Base-by-base conservation (phyloP, 1,140 invertebrate genomes). In the Cyphomyrmex costatus region DNA sequence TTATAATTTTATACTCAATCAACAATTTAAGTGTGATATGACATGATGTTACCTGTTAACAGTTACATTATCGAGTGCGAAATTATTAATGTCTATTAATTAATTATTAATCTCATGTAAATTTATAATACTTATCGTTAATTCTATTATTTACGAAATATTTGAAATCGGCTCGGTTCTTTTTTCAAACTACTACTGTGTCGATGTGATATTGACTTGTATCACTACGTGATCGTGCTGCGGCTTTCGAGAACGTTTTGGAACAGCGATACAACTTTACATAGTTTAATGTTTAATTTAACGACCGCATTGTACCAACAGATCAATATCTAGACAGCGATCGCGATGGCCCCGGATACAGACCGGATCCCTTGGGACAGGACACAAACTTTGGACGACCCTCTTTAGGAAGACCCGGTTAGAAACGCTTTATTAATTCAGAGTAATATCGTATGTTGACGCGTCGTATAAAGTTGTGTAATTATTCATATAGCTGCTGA, bases 361-460 rank as follows among this genome's bases (percentile, higher is more conserved):
- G 95, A 91, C 96, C 96, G 8, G 96, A 96, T 92, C 95, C 95
- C 27, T 78, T 96, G 53, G 96, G 96, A 14, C 96, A 96, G 88
- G 96, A 96, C 84, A 95, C 96, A 3, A 95, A 95, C 87, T 95
- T 95, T 79, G 95, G 95, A 14, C 90, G 95, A 91, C 95, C 95
- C 33, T 95, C 95, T 49, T 91, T 96, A 33, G 94, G 95, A 71
- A 91, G 94, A 92, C 94, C 94, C 61, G 94, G 95, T 95, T 90
- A 92, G 84, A 66, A 86, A 16, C 51, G 24, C 19, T 68, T 86
- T 66, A 78, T 65, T 85, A 77, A 85, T 85, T 73, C 36, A 83
- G 1, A 24, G 49, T 74, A 24, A 79, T 53, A 27, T 73, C 36
- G 56, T 19, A 27, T 56, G 33, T 33, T 36, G 24, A 83, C 60